phyloP scores from a whole-genome alignment of 23 tunicate species.

The Ascidia mentula region DNA sequence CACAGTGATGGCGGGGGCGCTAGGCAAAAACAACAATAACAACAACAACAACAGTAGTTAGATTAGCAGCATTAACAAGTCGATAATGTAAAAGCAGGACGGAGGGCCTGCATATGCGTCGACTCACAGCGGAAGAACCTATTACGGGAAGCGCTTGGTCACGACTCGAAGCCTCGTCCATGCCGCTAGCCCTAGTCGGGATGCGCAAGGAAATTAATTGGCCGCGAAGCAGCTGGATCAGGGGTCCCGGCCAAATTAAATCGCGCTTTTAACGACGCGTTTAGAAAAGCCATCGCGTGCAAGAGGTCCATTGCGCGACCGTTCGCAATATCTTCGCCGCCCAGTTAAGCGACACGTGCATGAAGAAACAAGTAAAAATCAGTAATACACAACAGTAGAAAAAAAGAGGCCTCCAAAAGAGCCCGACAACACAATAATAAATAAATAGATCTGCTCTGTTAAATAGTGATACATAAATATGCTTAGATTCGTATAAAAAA shows the following conservation, averaged over 20 bases:
- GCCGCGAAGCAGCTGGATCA: too few relatives aligned
- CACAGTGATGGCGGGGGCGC: not conserved
- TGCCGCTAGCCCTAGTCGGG: not conserved
- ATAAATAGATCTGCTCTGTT: not conserved
- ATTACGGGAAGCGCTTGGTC: not conserved
- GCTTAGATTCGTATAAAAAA: constrained; percentile 3
- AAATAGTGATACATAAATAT: constrained; percentile 1
- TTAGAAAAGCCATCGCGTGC: constrained; percentile 11
- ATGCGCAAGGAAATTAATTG: constrained; percentile 1
- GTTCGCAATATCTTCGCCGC: not conserved
- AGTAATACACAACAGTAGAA: not conserved
- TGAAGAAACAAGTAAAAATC: not conserved
- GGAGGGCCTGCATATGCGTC: too few relatives aligned
- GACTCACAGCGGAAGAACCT: too few relatives aligned
- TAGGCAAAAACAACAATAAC: not conserved
- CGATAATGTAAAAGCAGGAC: too few relatives aligned
- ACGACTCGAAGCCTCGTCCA: not conserved
- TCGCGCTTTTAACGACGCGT: not conserved
- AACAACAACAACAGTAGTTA: not conserved
- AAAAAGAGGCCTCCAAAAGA: not conserved
- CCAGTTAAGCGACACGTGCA: not conserved
- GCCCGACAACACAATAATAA: constrained; percentile 1
- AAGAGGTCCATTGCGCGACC: not conserved
- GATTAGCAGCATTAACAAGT: not conserved
- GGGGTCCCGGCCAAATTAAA: not conserved